These are phyloP conservation scores for Drosophila obscura DNA, from an alignment of 1,140 invertebrate species.

Conservation along the genomic window DNA sequence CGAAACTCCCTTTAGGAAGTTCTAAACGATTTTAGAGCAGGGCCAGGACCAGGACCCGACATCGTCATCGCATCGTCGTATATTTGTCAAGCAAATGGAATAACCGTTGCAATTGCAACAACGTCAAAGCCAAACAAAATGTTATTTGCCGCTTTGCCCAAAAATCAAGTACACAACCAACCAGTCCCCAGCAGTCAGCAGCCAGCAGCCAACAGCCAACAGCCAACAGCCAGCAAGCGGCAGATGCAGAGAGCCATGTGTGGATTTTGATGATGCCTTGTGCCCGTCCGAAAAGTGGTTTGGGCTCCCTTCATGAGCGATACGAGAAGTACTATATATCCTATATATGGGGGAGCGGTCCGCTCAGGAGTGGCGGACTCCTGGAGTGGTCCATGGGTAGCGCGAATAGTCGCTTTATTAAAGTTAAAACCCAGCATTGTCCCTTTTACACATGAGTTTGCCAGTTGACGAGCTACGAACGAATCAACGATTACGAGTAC, in stretches of 20 bases:
- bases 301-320: slow-evolving; percentile 1
- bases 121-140: slow-evolving; percentile 82
- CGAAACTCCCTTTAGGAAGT: slow-evolving; percentile 2
- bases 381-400: slow-evolving; percentile 2
- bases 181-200: not conserved
- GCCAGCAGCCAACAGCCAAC: slow-evolving; percentile 15
- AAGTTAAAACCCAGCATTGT: slow-evolving; percentile 77
- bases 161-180: slow-evolving; percentile 80
- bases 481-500: slow-evolving; percentile 27
- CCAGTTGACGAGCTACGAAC: slow-evolving; percentile 51
- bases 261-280: slow-evolving; percentile 44
- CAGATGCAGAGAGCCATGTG: slow-evolving; percentile 25
- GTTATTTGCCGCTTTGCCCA: slow-evolving; percentile 81
- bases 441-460: slow-evolving; percentile 76
- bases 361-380: not conserved
- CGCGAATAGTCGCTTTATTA: slow-evolving; percentile 75
- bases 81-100: slow-evolving; percentile 82
- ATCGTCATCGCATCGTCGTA: slow-evolving; percentile 47
- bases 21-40: slow-evolving; percentile 52
- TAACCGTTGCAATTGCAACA: slow-evolving; percentile 80
- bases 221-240: not conserved
- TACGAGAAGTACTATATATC: not conserved
- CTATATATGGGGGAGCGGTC: not conserved
- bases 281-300: slow-evolving; percentile 17
- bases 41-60: slow-evolving; percentile 4